Conservation (phyloP, 2,797 vertebrate species). For the Hemitrygon akajei region DNA sequence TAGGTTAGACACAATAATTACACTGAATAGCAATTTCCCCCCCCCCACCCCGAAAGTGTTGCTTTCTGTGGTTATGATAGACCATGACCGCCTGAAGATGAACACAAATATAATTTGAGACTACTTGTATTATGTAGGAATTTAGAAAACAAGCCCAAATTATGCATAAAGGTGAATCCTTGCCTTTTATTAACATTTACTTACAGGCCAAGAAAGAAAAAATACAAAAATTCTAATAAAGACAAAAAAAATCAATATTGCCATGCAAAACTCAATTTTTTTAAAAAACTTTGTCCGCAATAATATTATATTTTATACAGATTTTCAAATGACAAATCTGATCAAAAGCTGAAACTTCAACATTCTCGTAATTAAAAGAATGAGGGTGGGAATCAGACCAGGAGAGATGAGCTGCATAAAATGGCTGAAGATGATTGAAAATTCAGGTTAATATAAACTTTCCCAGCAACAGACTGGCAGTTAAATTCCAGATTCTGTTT, state of each 20-base stretch:
- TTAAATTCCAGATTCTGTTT: neutral
- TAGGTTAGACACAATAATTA: neutral
- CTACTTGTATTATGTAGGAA: too few relatives aligned
- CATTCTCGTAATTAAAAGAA: neutral
- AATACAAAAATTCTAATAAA: neutral
- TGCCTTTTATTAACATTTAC: slow-evolving; percentile 5
- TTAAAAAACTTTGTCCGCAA: slow-evolving; percentile 2
- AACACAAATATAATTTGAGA: too few relatives aligned
- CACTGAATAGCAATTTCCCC: too few relatives aligned
- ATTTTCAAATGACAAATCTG: neutral
- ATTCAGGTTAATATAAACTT: neutral
- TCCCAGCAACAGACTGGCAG: neutral
- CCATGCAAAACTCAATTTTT: neutral
- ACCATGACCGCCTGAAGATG: too few relatives aligned
- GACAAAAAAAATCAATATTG: neutral
- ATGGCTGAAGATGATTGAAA: neutral
- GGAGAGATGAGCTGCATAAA: neutral
- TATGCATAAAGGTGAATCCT: neutral
- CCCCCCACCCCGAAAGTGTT: too few relatives aligned
- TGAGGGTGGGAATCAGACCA: neutral
- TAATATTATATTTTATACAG: neutral
- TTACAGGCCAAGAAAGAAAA: neutral
- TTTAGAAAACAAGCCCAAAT: too few relatives aligned
- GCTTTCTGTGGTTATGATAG: too few relatives aligned
- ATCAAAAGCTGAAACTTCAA: neutral